A percentile compares a stretch with the other conserved stretches of the same genome.
Conservation (phyloP, 2,797 vertebrate genomes). For the Coluber constrictor region DNA sequence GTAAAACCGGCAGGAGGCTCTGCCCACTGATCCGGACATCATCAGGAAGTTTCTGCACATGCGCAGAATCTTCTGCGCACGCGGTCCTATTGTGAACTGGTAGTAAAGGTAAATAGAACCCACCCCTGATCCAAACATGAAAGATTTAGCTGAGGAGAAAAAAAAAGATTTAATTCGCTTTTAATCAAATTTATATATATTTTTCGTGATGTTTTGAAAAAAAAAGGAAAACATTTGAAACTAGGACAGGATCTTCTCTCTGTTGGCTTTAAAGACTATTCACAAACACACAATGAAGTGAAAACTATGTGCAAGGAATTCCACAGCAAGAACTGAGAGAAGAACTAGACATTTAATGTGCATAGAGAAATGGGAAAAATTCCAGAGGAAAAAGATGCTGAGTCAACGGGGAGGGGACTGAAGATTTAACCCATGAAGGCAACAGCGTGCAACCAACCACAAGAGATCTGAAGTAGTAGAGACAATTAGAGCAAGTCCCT, state of each 20-base stretch:
- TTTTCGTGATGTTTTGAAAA: not conserved
- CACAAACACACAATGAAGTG: not conserved
- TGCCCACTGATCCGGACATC: too few species aligned
- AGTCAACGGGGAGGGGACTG: not conserved
- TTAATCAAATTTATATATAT: not conserved
- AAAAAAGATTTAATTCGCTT: not conserved
- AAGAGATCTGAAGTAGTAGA: not conserved
- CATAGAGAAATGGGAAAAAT: not conserved
- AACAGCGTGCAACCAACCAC: not conserved
- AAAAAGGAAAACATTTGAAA: not conserved
- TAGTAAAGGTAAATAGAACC: too few species aligned
- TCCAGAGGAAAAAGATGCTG: not conserved
- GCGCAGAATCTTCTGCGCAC: too few species aligned
- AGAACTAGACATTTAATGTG: not conserved
- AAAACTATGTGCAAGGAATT: not conserved
- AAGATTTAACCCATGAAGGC: not conserved
- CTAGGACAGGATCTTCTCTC: not conserved
- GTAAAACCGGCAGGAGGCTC: too few species aligned
- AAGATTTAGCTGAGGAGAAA: not conserved
- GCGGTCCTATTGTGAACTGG: too few species aligned
- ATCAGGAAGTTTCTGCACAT: too few species aligned
- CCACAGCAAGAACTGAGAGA: not conserved
- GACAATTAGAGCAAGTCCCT: not conserved
- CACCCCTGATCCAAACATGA: not conserved
- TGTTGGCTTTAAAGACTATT: not conserved